Base-by-base conservation (phyloP, 2,113 vertebrate genomes). In the Cyrtonyx montezumae region DNA sequence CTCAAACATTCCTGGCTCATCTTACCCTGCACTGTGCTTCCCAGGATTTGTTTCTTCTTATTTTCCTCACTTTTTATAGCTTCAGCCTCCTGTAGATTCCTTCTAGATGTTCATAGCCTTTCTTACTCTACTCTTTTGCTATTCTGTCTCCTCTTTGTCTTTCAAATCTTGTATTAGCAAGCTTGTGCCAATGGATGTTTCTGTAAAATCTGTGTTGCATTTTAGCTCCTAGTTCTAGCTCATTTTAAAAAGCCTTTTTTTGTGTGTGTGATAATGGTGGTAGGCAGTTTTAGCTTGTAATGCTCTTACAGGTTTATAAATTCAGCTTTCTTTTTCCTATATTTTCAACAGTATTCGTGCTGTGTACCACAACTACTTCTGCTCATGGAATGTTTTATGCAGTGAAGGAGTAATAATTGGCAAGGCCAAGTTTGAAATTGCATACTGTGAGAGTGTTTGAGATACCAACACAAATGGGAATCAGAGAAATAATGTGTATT, bases 391-490 rank as follows among this genome's bases (percentile, higher is more conserved):
- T 32, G 34, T 58, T 83, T 80, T 67, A 22, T 43, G 49, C 37
- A 28, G n/a, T 6, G 36, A 45, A 49, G 30, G 55, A 66, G 45
- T 37, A 1, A 0, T 37, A 1, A 0, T 37, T 74, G 65, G 7
- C 17, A 53, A 61, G 36, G 32, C 20, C 2, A 4, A 69, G 26
- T 26, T 32, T 56, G 69, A 74, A 55, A 19, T 11, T 14, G 21
- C 8, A 4, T 23, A 4, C 76, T 0, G 0, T 3, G 25, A 1
- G 2, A 5, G 5, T 36, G 25, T 13, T 6, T 59, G 21, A 70
- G 90, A 61, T 78, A 40, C 19, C 37, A 62, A 55, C 6, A 7
- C 11, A 59, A 25, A 21, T 8, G 36, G 37, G 51, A 32, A 9
- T 10, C 0, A 1, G 17, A 8, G 45, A 69, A 30, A 76, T 34